Conservation (phyloP, 2,888 invertebrate species). For the Mesorhabditis spiculigera region DNA sequence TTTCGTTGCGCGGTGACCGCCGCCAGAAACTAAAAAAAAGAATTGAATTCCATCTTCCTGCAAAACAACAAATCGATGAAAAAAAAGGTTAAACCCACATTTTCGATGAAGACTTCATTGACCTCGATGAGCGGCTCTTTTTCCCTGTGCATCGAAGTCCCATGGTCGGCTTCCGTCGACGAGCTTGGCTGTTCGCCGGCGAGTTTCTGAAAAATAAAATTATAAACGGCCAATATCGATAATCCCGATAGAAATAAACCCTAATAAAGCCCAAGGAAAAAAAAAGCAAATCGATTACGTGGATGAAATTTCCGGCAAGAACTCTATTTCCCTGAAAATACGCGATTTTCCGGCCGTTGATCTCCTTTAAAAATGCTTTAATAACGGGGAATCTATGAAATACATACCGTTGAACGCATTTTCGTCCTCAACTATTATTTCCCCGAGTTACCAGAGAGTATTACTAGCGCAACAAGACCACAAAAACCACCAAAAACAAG, state of each 20-base stretch:
- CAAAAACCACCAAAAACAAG: too few species aligned
- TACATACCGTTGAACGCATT: too few species aligned
- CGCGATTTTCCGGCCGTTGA: background rate
- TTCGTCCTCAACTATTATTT: too few species aligned
- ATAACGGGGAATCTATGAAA: too few species aligned
- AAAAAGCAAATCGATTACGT: background rate
- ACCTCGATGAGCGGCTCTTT: background rate
- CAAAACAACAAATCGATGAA: too few species aligned
- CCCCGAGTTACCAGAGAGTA: too few species aligned
- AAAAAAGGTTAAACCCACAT: background rate
- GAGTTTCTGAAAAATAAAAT: background rate
- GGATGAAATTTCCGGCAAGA: too few species aligned
- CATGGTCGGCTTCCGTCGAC: background rate
- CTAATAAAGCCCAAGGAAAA: background rate
- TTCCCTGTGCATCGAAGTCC: background rate
- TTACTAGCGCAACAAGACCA: too few species aligned
- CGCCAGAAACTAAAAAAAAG: background rate
- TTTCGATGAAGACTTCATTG: background rate
- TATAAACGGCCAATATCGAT: background rate
- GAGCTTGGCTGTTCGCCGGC: constrained; percentile 3
- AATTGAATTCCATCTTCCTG: too few species aligned
- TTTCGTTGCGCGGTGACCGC: background rate
- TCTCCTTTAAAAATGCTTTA: too few species aligned
- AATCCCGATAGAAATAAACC: background rate
- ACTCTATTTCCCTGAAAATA: background rate